Evolutionary conservation across 2,888 invertebrate genomes (phyloP), one percentile per base, ranked within the genome.

Genomic region (Drosophila putrida): DNA sequence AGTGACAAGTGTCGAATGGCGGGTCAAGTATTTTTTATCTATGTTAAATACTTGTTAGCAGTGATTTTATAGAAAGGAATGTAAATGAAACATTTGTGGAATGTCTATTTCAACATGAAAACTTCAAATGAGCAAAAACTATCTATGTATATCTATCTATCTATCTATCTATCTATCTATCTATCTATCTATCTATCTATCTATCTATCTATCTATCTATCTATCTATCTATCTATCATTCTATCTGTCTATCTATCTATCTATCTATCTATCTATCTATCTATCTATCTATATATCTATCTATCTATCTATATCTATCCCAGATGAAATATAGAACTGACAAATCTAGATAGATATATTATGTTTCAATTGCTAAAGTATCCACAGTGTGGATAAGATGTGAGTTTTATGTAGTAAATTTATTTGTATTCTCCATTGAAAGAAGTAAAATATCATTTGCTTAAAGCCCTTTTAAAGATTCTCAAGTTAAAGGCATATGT

Each of bases 391-490:
- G 20, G n/a, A 50, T 20, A 1, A 20, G 4, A 35, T 35, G 47
- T 49, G 47, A 33, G 20, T 20, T 6, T 11, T 8, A 9, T 13
- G 36, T 4, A 6, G 20, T 11, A 49, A 33, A 20, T 15, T 13
- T 4, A 4, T 4, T 10, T 47, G 3, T 4, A 28, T 27, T 25
- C 4, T 4, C 31, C 31, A 8, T 31, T 8, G 2, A 31, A 6
- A 31, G 8, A 2, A 9, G 10, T n/a, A 8, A 31, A 51, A 33
- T 9, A 2, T 11, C n/a, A 35, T 25, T 20, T 13, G n/a, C 10
- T 55, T 35, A 43, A 55, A 55, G 54, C 13, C 13, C 25, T 35
- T 55, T 55, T 55, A 55, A 55, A 35, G 54, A 43, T 3, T 43
- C 13, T 10, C 25, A 13, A 33, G 54, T n/a, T 10, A n/a, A 33